Conservation (phyloP, 2,888 invertebrate genomes). For the Epinotia ramella region DNA sequence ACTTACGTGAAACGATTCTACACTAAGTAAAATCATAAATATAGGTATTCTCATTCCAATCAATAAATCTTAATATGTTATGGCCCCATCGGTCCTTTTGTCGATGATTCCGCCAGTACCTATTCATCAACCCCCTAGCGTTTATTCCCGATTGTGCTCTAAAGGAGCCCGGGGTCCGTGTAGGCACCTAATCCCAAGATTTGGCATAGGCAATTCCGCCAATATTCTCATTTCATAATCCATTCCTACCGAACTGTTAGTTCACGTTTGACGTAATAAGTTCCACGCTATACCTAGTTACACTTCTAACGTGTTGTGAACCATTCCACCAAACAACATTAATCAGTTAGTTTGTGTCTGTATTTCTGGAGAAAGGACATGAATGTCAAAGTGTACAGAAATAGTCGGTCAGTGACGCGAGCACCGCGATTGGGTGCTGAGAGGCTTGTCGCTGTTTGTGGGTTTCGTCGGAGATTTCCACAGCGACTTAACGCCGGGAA, state of each 20-base stretch:
- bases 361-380: constrained; percentile 76
- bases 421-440: constrained; percentile 48
- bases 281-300: constrained; percentile 19
- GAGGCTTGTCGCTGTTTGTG: constrained; percentile 30
- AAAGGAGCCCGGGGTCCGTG: too few species aligned
- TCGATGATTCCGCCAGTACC: too few species aligned
- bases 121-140: too few species aligned
- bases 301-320: constrained; percentile 17
- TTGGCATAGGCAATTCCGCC: too few species aligned
- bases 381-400: constrained; percentile 60
- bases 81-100: too few species aligned
- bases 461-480: constrained; percentile 45
- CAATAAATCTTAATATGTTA: too few species aligned
- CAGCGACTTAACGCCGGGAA: constrained; percentile 43
- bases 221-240: background rate
- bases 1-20: too few species aligned
- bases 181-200: too few species aligned
- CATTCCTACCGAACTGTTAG: background rate
- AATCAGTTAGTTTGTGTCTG: constrained; percentile 47
- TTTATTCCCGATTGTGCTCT: too few species aligned
- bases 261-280: constrained; percentile 26
- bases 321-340: constrained; percentile 48
- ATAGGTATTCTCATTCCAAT: too few species aligned
- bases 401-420: constrained; percentile 76
- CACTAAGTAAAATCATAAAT: too few species aligned